Evolutionary conservation across 2,113 vertebrate genomes (phyloP).

Genomic region (Nerophis lumbriciformis): DNA sequence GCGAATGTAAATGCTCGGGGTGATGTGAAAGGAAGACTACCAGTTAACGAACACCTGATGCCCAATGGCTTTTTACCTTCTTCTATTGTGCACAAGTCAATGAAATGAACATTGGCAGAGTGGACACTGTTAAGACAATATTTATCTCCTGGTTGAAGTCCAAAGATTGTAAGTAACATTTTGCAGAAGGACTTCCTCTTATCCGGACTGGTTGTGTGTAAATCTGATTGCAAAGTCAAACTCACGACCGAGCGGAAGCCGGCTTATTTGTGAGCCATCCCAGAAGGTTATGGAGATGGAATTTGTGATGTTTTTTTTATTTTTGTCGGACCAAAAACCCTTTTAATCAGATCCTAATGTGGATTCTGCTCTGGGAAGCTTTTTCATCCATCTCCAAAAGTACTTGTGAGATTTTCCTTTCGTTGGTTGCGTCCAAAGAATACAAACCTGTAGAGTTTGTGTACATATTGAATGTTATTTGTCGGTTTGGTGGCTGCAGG

Average conservation of each 20-base stretch:
- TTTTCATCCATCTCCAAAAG: background rate
- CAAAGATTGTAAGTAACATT: background rate
- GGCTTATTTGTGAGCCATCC: background rate
- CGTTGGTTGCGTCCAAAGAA: background rate
- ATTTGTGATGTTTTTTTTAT: background rate
- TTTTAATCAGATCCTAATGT: background rate
- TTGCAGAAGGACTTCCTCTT: background rate
- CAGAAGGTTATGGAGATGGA: background rate
- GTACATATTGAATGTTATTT: background rate
- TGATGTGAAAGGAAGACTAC: conserved; percentile 59
- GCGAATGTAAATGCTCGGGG: conserved; percentile 69
- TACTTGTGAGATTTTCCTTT: background rate
- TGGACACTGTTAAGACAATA: too few relatives aligned
- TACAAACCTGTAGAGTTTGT: background rate
- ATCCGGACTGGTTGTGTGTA: conserved; percentile 12
- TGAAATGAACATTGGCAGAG: background rate
- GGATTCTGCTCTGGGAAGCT: background rate
- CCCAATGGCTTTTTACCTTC: conserved; percentile 30
- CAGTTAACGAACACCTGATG: conserved; percentile 62
- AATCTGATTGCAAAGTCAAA: conserved; percentile 18
- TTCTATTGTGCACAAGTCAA: conserved; percentile 33
- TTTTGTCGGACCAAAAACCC: background rate
- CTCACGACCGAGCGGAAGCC: background rate
- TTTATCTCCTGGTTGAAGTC: too few relatives aligned
- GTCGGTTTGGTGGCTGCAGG: too few relatives aligned